A percentile compares a stretch with the other conserved stretches of the same genome.
Conservation (phyloP, 2,113 vertebrate genomes). For the Sorex araneus region DNA sequence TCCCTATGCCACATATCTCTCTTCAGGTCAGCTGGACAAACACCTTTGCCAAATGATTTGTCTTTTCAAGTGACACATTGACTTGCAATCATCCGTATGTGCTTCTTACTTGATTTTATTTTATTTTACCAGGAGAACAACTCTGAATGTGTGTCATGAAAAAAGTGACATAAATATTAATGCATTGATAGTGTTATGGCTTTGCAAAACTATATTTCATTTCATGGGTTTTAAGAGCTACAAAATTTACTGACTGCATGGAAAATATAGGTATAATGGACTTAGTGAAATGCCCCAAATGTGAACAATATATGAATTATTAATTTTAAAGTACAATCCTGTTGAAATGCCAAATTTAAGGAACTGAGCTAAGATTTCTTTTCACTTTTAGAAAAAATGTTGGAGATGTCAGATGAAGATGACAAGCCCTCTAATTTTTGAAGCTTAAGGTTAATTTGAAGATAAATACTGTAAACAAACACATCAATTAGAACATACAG, state of each 20-base stretch:
- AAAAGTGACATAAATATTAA: conserved; percentile 90
- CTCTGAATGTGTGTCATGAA: conserved; percentile 88
- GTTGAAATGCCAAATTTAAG: conserved; percentile 80
- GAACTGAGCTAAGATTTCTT: conserved; percentile 33
- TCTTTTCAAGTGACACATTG: conserved; percentile 83
- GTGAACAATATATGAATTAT: conserved; percentile 89
- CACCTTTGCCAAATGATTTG: conserved; percentile 69
- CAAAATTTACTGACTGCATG: conserved; percentile 89
- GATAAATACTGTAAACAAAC: conserved; percentile 66
- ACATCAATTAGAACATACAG: conserved; percentile 33
- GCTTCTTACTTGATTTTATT: conserved; percentile 85
- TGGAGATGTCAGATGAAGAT: conserved; percentile 45
- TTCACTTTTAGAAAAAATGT: neutral
- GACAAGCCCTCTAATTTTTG: conserved; percentile 12
- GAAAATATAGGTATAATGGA: conserved; percentile 89
- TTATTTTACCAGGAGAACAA: conserved; percentile 84
- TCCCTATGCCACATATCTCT: conserved; percentile 1
- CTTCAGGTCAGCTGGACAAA: conserved; percentile 66
- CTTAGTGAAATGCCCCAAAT: conserved; percentile 86
- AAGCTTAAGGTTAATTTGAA: conserved; percentile 65
- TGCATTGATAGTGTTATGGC: conserved; percentile 88
- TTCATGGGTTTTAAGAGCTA: conserved; percentile 87
- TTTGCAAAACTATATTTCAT: conserved; percentile 89
- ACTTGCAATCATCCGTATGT: conserved; percentile 81
- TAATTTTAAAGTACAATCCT: conserved; percentile 84